A percentile compares a stretch with the other conserved stretches of the same genome.
Evolutionary conservation across 2,888 invertebrate genomes (phyloP).

Genomic region (Caenorhabditis parvicauda): DNA sequence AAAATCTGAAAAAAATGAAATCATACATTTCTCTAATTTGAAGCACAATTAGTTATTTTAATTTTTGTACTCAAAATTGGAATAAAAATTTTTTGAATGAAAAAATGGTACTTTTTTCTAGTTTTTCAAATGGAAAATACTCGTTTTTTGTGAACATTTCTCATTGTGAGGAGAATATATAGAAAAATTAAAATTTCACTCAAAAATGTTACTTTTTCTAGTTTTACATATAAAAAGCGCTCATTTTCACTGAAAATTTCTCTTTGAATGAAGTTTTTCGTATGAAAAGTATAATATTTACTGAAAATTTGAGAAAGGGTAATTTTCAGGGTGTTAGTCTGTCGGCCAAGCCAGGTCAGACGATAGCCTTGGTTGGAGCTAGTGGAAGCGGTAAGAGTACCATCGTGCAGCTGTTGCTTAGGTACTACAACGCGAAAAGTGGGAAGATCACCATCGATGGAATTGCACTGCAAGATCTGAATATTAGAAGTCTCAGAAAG

Average conservation of each 20-base stretch:
- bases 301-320: not conserved
- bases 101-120: too few species aligned
- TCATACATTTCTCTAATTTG: too few species aligned
- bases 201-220: too few species aligned
- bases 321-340: constrained; percentile 20
- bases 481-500: constrained; percentile 65
- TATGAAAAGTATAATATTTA: not conserved
- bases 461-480: constrained; percentile 63
- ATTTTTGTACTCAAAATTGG: constrained; percentile 2
- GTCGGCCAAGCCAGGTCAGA: constrained; percentile 29
- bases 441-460: constrained; percentile 64
- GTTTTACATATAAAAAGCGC: too few species aligned
- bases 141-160: too few species aligned
- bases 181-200: too few species aligned
- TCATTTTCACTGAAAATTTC: too few species aligned
- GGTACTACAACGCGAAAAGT: constrained; percentile 32
- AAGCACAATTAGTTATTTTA: not conserved
- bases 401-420: constrained; percentile 39
- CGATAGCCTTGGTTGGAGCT: constrained; percentile 43
- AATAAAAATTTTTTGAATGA: too few species aligned
- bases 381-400: constrained; percentile 51
- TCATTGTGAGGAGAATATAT: too few species aligned
- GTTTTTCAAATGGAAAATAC: too few species aligned
- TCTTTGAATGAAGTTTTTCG: too few species aligned
- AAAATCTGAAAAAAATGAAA: too few species aligned